Evolutionary conservation across 2,113 vertebrate species (phyloP).

Genomic region (Psilopsiagon aymara): DNA sequence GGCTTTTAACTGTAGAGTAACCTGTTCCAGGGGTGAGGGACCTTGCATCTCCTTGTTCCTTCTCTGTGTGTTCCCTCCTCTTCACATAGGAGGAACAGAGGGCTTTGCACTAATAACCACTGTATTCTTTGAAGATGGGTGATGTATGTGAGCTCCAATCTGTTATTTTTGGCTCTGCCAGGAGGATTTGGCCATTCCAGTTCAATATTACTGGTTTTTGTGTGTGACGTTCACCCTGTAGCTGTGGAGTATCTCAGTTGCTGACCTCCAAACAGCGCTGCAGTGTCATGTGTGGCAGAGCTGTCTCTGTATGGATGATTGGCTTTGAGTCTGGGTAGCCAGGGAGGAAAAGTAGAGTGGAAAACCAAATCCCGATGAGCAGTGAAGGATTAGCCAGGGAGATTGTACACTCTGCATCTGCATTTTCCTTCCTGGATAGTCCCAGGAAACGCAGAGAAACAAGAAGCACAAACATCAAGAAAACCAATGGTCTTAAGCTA

Average conservation of each 20-base stretch:
- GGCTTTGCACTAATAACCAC: background rate
- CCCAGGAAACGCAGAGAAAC: background rate
- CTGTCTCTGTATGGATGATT: background rate
- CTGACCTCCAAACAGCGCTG: background rate
- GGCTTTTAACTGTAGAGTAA: background rate
- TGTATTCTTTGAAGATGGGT: background rate
- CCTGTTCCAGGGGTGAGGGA: background rate
- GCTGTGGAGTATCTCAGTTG: background rate
- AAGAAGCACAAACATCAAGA: background rate
- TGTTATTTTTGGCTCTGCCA: background rate
- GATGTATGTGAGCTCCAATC: background rate
- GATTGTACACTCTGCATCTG: background rate
- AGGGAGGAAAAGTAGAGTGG: background rate
- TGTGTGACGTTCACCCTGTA: background rate
- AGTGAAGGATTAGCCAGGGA: background rate
- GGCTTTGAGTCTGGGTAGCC: background rate
- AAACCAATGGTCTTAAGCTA: background rate
- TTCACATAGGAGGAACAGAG: background rate
- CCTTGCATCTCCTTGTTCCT: background rate
- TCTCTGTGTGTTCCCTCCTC: background rate
- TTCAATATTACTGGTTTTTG: background rate
- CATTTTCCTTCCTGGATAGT: slow-evolving; percentile 8
- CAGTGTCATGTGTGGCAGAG: background rate
- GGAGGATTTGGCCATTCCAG: background rate
- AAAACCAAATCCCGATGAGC: background rate